Evolutionary conservation across 2,888 invertebrate species (phyloP).

Genomic region (Apamea anceps): DNA sequence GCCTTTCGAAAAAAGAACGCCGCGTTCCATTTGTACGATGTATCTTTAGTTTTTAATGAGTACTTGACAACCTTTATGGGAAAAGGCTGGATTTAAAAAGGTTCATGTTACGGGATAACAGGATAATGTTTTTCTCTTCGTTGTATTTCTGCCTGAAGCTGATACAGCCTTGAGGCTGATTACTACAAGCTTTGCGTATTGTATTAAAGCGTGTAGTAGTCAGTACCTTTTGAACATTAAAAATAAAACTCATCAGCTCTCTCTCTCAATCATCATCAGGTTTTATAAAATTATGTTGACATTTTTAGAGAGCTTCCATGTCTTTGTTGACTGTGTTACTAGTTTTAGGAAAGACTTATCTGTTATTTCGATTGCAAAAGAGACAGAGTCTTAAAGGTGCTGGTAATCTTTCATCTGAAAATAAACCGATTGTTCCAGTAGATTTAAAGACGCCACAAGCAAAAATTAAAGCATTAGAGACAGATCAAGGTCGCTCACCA

Average conservation of each 20-base stretch:
- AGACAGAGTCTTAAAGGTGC: neutral
- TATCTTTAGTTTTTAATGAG: constrained; percentile 67
- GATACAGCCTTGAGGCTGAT: neutral
- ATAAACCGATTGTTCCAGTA: neutral
- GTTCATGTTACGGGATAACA: neutral
- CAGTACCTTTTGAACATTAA: neutral
- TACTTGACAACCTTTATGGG: constrained; percentile 50
- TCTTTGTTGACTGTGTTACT: neutral
- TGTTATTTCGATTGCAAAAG: neutral
- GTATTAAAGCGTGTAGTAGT: neutral
- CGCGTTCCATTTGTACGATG: constrained; percentile 62
- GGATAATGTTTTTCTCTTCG: neutral
- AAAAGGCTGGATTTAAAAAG: constrained; percentile 37
- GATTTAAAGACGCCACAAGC: neutral
- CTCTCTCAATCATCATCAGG: neutral
- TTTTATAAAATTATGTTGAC: neutral
- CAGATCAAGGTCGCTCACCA: neutral
- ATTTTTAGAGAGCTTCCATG: too few species aligned
- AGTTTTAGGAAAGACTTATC: neutral
- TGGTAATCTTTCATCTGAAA: neutral
- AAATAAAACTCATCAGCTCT: neutral
- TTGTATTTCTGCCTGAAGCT: constrained; percentile 1
- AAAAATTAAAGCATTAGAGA: constrained; percentile 6
- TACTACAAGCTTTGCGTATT: neutral
- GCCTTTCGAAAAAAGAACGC: constrained; percentile 74